Conservation (phyloP, 2,888 invertebrate genomes). For the Epistrophe grossulariae region DNA sequence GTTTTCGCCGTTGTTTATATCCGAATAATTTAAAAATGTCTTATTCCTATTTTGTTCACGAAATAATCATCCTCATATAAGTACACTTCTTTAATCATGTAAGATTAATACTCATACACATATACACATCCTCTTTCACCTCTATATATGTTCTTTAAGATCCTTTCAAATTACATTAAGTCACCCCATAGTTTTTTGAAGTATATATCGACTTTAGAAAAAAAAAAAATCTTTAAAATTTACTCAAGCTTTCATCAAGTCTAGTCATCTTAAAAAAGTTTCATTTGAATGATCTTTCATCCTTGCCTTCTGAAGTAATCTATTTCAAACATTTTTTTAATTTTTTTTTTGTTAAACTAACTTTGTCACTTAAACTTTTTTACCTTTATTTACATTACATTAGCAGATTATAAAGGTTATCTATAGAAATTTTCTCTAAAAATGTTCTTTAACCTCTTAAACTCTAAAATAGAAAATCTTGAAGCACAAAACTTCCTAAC, state of each 20-base stretch:
- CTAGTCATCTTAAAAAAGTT: background rate
- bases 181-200: background rate
- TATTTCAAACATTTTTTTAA: background rate
- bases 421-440: background rate
- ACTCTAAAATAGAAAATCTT: constrained; percentile 45
- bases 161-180: too few relatives aligned
- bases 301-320: background rate
- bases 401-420: constrained; percentile 63
- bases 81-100: too few relatives aligned
- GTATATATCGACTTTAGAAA: background rate
- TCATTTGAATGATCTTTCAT: background rate
- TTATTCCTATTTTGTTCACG: too few relatives aligned
- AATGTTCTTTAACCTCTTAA: constrained; percentile 37
- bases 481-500: constrained; percentile 58
- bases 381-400: constrained; percentile 40
- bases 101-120: too few relatives aligned
- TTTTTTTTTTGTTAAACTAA: constrained; percentile 1
- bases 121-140: too few relatives aligned
- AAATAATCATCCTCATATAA: too few relatives aligned
- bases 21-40: too few relatives aligned
- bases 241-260: constrained; percentile 11
- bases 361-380: constrained; percentile 54
- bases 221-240: background rate
- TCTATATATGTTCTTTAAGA: too few relatives aligned
- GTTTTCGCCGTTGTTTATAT: too few relatives aligned